These are phyloP conservation scores for Koerneria pararmatus DNA, from an alignment of 2,888 invertebrate genomes.

Conservation along the genomic window DNA sequence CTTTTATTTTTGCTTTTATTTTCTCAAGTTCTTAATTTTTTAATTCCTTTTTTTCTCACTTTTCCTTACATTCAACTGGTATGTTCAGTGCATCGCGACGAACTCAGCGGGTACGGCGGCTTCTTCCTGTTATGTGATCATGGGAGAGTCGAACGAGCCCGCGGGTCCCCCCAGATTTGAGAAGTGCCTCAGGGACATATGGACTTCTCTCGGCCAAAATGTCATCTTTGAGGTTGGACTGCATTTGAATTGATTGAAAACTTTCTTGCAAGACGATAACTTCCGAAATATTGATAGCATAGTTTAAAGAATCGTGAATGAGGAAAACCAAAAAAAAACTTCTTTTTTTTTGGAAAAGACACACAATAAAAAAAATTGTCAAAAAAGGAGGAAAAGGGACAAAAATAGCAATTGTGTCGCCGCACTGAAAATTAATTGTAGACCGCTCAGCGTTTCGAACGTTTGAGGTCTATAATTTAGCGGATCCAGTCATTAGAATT, in stretches of 20 bases:
- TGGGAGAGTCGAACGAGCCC: constrained; percentile 43
- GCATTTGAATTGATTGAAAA: background rate
- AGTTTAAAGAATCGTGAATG: background rate
- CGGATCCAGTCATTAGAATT: too few relatives aligned
- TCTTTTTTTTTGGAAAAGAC: background rate
- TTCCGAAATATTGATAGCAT: background rate
- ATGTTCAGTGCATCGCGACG: constrained; percentile 45
- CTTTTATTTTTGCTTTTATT: too few relatives aligned
- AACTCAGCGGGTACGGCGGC: constrained; percentile 45
- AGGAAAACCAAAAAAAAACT: background rate
- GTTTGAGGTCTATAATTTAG: too few relatives aligned
- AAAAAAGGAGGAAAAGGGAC: too few relatives aligned
- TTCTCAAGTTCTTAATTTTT: too few relatives aligned
- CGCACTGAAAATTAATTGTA: too few relatives aligned
- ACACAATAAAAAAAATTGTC: too few relatives aligned
- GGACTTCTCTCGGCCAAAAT: constrained; percentile 43
- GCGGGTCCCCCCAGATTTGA: constrained; percentile 51
- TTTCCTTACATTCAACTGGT: too few relatives aligned
- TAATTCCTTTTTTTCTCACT: too few relatives aligned
- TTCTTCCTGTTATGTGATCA: constrained; percentile 46
- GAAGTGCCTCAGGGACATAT: constrained; percentile 51
- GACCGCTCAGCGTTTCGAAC: too few relatives aligned
- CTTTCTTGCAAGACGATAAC: background rate
- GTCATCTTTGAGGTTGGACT: constrained; percentile 35
- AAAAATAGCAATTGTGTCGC: too few relatives aligned